Percentiles rank a stretch among this genome's conserved stretches.
Conservation (phyloP, 2,797 vertebrate genomes). For the Erethizon dorsatum region DNA sequence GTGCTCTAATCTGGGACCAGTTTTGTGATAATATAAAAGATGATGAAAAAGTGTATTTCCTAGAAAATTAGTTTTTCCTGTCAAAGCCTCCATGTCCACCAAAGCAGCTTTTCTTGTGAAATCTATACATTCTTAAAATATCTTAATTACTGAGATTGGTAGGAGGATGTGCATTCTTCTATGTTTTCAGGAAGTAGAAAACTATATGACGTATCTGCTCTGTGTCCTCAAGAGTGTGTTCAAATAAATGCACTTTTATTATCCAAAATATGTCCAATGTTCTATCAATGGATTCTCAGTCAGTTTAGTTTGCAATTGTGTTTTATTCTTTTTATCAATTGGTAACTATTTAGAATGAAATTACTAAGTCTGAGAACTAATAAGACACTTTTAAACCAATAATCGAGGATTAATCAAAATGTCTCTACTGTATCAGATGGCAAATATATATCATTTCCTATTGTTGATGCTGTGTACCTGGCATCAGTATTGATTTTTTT, state of each 20-base stretch:
- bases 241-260: neutral
- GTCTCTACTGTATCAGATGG: neutral
- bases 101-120: neutral
- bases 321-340: neutral
- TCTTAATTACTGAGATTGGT: neutral
- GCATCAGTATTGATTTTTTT: neutral
- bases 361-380: neutral
- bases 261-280: neutral
- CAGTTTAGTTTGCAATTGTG: neutral
- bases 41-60: neutral
- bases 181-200: neutral
- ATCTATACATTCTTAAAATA: neutral
- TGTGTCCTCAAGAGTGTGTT: conserved; percentile 14
- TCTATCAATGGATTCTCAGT: neutral
- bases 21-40: neutral
- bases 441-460: neutral
- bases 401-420: conserved; percentile 45
- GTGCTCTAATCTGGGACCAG: neutral
- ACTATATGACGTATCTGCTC: neutral
- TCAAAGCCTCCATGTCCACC: neutral
- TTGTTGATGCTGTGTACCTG: neutral
- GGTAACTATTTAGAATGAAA: neutral
- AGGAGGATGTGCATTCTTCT: neutral
- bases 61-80: neutral
- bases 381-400: neutral